Base-by-base conservation (phyloP, 2,888 invertebrate genomes). In the Stegana nigrithorax region DNA sequence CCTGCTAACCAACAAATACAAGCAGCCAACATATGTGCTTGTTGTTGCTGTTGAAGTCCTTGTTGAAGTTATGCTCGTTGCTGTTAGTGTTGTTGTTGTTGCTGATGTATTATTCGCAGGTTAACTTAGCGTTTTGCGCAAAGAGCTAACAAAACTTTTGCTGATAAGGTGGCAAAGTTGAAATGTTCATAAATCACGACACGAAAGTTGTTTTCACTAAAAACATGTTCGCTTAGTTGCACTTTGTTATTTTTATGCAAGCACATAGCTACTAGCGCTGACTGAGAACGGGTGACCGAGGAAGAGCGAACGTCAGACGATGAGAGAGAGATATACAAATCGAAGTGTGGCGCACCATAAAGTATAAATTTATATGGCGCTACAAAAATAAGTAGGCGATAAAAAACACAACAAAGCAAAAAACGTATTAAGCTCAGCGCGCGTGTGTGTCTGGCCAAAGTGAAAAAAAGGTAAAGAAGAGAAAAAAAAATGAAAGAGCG, bases 181-280 rank as follows among this genome's bases (percentile, higher is more conserved):
- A 70, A 75, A 74, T 64, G 75, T 69, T 75, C 79, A 75, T 75
- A 75, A 75, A 75, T 75, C 75, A 75, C 79, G 73, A 79, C 75
- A 75, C 77, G 73, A 71, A 74, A 75, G 61, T 79, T 77, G 68
- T 73, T 73, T 72, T 68, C 73, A 66, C 71, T 78, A 68, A 67
- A 78, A 71, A 51, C 51, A 51, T 51, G 51, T 29, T 23, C 51
- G 29, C 51, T 51, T 51, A 51, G 51, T 29, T 51, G 29, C 51
- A 51, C 14, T 47, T 47, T 8, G 8, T 47, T 47, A 23, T 23
- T 47, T 47, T 21, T n/a, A 39, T 39, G 6, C 14, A 6, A 39
- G 10, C n/a, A 39, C n/a, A 39, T n/a, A 39, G 39, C 39, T 39
- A n/a, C n/a, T n/a, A n/a, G n/a, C n/a, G n/a, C n/a, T n/a, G n/a